Percentiles rank a stretch among this genome's conserved stretches.
These are phyloP conservation scores for Ischnura elegans DNA, from an alignment of 2,888 invertebrate species.

Conservation along the genomic window DNA sequence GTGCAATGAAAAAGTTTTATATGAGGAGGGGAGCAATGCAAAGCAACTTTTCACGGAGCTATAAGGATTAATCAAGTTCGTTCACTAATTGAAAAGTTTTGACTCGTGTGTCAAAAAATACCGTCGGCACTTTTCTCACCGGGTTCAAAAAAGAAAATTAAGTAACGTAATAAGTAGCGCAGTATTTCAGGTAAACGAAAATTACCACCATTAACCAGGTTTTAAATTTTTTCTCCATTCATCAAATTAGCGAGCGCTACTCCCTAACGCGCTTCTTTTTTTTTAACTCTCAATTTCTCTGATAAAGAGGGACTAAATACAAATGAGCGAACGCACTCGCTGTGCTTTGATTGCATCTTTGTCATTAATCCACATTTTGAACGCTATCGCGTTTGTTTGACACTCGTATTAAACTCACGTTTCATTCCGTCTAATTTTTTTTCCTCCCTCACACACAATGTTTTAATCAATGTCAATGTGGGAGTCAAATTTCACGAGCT, in stretches of 20 bases:
- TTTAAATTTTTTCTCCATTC: not conserved
- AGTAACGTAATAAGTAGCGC: not conserved
- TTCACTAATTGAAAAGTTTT: too few relatives aligned
- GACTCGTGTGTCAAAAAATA: too few relatives aligned
- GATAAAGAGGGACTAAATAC: constrained; percentile 6
- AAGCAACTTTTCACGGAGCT: too few relatives aligned
- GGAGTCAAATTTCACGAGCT: constrained; percentile 8
- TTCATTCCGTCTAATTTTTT: not conserved
- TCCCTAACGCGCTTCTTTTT: not conserved
- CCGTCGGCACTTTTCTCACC: too few relatives aligned
- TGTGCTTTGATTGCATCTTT: constrained; percentile 24
- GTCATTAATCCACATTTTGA: constrained; percentile 15
- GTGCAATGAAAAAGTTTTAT: too few relatives aligned
- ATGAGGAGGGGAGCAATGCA: too few relatives aligned
- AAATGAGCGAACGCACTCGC: not conserved
- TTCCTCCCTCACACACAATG: not conserved
- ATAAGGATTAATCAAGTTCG: too few relatives aligned
- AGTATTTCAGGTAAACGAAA: not conserved
- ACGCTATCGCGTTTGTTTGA: constrained; percentile 15
- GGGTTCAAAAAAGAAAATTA: too few relatives aligned
- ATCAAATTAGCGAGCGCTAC: not conserved
- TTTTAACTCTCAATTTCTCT: not conserved
- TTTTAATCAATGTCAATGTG: constrained; percentile 8
- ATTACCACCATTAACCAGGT: not conserved
- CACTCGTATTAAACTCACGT: not conserved